Percentiles rank a stretch among this genome's conserved stretches.
phyloP scores from a whole-genome alignment of 2,888 invertebrate species.

The Julus scandinavius region DNA sequence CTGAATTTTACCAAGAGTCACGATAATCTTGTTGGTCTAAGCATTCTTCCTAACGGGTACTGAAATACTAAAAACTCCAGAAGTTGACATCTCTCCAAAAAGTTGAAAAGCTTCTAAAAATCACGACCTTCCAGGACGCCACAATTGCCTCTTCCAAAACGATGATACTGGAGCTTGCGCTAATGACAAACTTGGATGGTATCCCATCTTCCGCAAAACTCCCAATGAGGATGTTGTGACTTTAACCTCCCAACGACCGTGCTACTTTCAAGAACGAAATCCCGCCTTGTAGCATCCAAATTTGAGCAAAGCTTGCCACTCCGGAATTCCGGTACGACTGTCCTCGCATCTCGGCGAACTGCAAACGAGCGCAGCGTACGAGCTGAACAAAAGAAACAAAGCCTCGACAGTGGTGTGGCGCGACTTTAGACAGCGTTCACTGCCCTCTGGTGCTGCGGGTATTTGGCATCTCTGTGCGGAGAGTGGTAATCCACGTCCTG shows the following conservation, averaged over 20 bases:
- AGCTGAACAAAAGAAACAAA: background rate
- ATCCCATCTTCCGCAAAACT: background rate
- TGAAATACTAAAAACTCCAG: background rate
- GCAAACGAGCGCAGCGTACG: slow-evolving; percentile 36
- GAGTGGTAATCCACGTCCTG: slow-evolving; percentile 57
- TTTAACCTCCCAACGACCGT: background rate
- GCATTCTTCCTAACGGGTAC: background rate
- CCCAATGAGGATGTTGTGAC: background rate
- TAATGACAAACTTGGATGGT: background rate
- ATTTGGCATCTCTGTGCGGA: slow-evolving; percentile 56
- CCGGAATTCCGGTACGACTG: slow-evolving; percentile 45
- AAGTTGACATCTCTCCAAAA: background rate
- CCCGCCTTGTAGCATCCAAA: background rate
- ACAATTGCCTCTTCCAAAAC: background rate
- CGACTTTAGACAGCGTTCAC: slow-evolving; percentile 57
- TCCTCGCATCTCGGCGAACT: slow-evolving; percentile 10
- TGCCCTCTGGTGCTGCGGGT: slow-evolving; percentile 56
- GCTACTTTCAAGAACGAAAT: slow-evolving; percentile 4
- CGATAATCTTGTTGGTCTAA: background rate
- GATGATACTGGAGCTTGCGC: background rate
- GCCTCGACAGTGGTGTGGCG: background rate
- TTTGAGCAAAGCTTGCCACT: slow-evolving; percentile 40
- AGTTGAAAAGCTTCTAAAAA: background rate
- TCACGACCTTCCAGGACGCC: background rate
- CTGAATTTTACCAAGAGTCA: background rate